Evolutionary conservation across 2,888 invertebrate genomes (phyloP).

Genomic region (Trachelus iudaicus): DNA sequence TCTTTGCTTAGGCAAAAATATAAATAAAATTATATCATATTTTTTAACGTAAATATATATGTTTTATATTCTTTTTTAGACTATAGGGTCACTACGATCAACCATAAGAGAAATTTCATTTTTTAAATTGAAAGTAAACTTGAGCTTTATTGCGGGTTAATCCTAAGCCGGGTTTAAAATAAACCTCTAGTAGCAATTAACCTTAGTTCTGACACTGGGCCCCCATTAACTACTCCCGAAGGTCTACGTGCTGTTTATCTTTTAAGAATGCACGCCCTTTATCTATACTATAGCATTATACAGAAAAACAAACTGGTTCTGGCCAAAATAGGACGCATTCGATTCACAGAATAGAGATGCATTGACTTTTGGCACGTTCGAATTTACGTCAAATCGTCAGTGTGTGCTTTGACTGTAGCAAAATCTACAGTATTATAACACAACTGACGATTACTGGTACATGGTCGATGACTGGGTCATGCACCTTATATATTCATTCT

Average conservation of each 20-base stretch:
- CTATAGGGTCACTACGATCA: neutral
- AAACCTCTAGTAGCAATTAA: slow-evolving; percentile 10
- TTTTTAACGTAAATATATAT: too few relatives aligned
- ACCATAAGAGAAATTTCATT: neutral
- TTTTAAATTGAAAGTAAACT: neutral
- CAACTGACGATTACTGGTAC: too few relatives aligned
- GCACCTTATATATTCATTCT: too few relatives aligned
- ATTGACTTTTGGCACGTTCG: neutral
- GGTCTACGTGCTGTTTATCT: neutral
- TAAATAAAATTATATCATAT: too few relatives aligned
- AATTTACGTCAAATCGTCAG: neutral
- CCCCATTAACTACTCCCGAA: slow-evolving; percentile 4
- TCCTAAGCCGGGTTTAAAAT: neutral
- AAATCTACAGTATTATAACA: too few relatives aligned
- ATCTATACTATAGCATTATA: neutral
- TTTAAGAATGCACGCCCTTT: neutral
- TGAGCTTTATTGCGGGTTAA: neutral
- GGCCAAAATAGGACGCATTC: neutral
- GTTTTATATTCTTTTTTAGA: neutral
- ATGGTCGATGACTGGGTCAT: too few relatives aligned
- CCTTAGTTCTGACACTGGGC: slow-evolving; percentile 11
- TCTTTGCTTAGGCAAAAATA: too few relatives aligned
- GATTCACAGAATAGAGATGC: neutral
- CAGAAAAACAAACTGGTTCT: neutral
- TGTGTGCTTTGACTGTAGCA: too few relatives aligned